phyloP scores from a whole-genome alignment of 2,888 invertebrate species.

The Mycalesis mineus region DNA sequence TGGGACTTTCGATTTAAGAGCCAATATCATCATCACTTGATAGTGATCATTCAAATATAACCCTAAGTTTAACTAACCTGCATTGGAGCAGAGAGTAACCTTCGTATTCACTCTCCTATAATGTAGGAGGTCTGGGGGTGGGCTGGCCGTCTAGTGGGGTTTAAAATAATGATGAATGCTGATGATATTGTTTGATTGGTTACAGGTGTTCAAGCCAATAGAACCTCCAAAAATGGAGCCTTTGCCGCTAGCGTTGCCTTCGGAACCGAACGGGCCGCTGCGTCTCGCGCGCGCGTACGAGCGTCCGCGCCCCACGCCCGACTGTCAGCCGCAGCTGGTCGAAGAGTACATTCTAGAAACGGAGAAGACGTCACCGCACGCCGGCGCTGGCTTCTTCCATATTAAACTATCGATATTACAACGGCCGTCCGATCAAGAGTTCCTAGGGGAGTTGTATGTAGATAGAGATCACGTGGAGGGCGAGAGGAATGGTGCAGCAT shows the following conservation, averaged over 20 bases:
- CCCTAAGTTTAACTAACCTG: too few relatives aligned
- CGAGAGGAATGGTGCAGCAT: constrained; percentile 87
- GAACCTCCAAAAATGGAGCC: constrained; percentile 81
- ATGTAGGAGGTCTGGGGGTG: too few relatives aligned
- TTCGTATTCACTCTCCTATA: too few relatives aligned
- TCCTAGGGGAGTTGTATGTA: constrained; percentile 92
- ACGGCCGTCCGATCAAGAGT: constrained; percentile 91
- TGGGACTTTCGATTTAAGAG: too few relatives aligned
- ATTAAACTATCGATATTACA: constrained; percentile 92
- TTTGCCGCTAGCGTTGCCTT: constrained; percentile 76
- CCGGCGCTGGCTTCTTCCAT: constrained; percentile 83
- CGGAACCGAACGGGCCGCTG: constrained; percentile 57
- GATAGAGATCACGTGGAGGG: constrained; percentile 89
- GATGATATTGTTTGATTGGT: background rate
- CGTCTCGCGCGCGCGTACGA: constrained; percentile 77
- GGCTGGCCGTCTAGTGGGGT: too few relatives aligned
- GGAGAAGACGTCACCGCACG: constrained; percentile 82
- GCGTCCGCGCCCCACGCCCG: constrained; percentile 80
- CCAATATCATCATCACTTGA: too few relatives aligned
- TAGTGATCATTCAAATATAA: too few relatives aligned
- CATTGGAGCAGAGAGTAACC: too few relatives aligned
- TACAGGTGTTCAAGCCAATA: constrained; percentile 80
- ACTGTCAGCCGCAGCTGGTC: constrained; percentile 88
- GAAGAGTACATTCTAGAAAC: constrained; percentile 94
- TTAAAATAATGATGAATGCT: too few relatives aligned